These are phyloP conservation scores for Stigmatopora argus DNA, from an alignment of 2,113 vertebrate species.

Conservation along the genomic window DNA sequence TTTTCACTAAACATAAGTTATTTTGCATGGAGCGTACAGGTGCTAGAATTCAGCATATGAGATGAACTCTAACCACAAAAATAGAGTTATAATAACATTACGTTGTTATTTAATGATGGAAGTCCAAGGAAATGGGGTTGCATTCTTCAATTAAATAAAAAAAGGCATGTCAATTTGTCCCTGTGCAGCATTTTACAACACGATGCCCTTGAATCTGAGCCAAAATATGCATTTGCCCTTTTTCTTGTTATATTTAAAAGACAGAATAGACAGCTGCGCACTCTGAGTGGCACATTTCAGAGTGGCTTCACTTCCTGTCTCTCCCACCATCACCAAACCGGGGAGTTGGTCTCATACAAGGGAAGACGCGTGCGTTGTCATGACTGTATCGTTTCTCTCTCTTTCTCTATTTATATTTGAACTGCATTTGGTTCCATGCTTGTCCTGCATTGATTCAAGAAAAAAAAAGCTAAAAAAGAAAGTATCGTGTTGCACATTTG, in stretches of 20 bases:
- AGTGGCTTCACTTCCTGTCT: constrained; percentile 27
- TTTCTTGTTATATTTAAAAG: constrained; percentile 29
- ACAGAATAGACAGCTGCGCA: constrained; percentile 32
- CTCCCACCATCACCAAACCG: constrained; percentile 43
- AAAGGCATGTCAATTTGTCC: constrained; percentile 26
- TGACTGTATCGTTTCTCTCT: constrained; percentile 71
- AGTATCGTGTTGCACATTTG: constrained; percentile 73
- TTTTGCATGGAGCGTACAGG: too few species aligned
- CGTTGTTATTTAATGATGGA: constrained; percentile 24
- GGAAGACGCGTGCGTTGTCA: constrained; percentile 73
- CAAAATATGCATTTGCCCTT: constrained; percentile 68
- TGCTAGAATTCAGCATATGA: too few species aligned
- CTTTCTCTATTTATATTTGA: constrained; percentile 46
- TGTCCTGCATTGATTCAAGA: constrained; percentile 65
- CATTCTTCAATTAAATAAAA: background rate
- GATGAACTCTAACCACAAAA: background rate
- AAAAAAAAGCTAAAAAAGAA: constrained; percentile 37
- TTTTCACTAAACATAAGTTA: too few species aligned
- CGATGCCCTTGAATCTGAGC: constrained; percentile 49
- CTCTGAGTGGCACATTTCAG: constrained; percentile 51
- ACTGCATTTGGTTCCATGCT: constrained; percentile 76
- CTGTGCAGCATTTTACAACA: constrained; percentile 32
- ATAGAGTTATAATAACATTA: background rate
- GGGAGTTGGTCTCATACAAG: constrained; percentile 78
- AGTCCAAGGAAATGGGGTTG: constrained; percentile 35